These are phyloP conservation scores for Microcebus jonahi DNA, from an alignment of 2,113 vertebrate genomes.

Conservation along the genomic window DNA sequence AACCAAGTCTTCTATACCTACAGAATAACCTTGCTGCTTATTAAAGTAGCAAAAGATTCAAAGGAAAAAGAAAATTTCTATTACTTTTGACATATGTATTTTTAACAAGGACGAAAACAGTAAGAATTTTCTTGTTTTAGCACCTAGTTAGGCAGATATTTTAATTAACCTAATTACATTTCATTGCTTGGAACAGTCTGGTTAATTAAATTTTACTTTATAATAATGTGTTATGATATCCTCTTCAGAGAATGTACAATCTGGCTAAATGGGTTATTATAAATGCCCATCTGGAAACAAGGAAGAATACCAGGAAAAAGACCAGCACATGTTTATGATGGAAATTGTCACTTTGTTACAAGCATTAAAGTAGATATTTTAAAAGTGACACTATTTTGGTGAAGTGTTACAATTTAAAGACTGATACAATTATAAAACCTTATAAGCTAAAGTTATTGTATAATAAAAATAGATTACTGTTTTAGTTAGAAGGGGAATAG, in stretches of 20 bases:
- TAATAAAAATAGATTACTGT: background rate
- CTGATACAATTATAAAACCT: conserved; percentile 12
- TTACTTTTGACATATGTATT: conserved; percentile 8
- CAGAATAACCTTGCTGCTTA: background rate
- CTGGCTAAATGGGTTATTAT: background rate
- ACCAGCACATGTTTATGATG: background rate
- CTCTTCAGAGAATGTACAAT: conserved; percentile 5
- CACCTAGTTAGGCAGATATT: background rate
- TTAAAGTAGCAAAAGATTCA: background rate
- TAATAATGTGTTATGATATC: background rate
- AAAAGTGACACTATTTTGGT: conserved; percentile 25
- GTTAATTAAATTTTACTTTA: conserved; percentile 32
- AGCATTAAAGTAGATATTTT: conserved; percentile 25
- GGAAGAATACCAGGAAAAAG: background rate
- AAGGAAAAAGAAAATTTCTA: conserved; percentile 6
- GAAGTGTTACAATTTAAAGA: conserved; percentile 8
- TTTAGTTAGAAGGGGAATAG: background rate
- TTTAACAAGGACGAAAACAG: conserved; percentile 37
- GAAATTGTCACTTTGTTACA: conserved; percentile 14
- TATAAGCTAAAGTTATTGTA: conserved; percentile 10
- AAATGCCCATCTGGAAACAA: background rate
- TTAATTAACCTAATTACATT: conserved; percentile 35
- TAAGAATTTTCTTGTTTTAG: background rate
- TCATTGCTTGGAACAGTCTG: background rate
- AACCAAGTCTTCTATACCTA: background rate